phyloP scores from a whole-genome alignment of 2,113 vertebrate genomes.

The Hipposideros armiger region DNA sequence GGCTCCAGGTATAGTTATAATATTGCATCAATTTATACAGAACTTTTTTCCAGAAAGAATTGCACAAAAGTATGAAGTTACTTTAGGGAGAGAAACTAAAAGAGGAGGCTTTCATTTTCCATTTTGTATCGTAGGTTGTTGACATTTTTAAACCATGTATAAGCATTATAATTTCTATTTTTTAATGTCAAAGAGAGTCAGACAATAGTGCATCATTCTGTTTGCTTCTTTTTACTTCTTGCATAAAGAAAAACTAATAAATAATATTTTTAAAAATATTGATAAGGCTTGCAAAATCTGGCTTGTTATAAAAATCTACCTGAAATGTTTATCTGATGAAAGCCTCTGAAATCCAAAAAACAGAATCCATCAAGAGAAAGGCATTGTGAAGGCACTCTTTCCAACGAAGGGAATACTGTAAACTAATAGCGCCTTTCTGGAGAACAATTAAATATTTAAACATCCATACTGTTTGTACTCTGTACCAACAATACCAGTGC shows the following conservation, averaged over 20 bases:
- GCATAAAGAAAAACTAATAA: slow-evolving; percentile 17
- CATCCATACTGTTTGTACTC: not conserved
- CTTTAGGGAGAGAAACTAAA: not conserved
- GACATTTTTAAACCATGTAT: not conserved
- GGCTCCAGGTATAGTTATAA: not conserved
- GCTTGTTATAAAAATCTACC: slow-evolving; percentile 19
- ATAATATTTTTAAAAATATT: slow-evolving; percentile 9
- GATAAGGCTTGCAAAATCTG: not conserved
- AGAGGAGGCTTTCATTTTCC: slow-evolving; percentile 9
- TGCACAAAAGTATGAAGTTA: slow-evolving; percentile 3
- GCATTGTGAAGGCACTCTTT: not conserved
- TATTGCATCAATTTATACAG: not conserved
- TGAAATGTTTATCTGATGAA: not conserved
- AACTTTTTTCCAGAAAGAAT: slow-evolving; percentile 12
- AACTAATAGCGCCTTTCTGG: not conserved
- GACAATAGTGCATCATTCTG: not conserved
- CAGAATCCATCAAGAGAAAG: not conserved
- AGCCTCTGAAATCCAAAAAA: not conserved
- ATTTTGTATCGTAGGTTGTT: not conserved
- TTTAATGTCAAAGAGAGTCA: slow-evolving; percentile 3
- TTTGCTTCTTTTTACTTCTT: slow-evolving; percentile 49
- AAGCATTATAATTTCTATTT: not conserved
- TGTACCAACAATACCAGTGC: not conserved
- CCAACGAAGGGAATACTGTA: not conserved
- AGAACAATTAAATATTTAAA: slow-evolving; percentile 42